Conservation (phyloP, 2,888 invertebrate genomes). For the Spilarctia lutea region DNA sequence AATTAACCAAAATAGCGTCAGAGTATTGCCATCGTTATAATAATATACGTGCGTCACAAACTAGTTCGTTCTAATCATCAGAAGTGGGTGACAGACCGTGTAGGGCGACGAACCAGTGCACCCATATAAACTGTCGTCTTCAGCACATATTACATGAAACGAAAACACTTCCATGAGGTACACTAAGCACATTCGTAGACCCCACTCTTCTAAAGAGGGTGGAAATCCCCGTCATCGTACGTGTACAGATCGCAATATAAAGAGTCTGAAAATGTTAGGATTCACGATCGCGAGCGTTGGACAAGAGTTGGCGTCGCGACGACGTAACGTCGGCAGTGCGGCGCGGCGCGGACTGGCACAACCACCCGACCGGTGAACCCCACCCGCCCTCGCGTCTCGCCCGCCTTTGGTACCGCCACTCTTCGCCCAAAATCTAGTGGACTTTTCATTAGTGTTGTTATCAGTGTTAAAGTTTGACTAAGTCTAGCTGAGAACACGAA, state of each 20-base stretch:
- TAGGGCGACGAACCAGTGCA: slow-evolving; percentile 73
- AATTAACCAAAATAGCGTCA: slow-evolving; percentile 64
- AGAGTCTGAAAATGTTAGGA: slow-evolving; percentile 54
- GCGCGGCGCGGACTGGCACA: slow-evolving; percentile 75
- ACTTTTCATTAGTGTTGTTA: slow-evolving; percentile 86
- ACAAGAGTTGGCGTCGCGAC: slow-evolving; percentile 52
- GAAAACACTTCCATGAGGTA: slow-evolving; percentile 68
- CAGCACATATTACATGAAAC: slow-evolving; percentile 66
- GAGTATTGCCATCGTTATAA: slow-evolving; percentile 53
- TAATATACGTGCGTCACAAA: slow-evolving; percentile 53
- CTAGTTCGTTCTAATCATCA: slow-evolving; percentile 68
- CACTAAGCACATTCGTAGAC: slow-evolving; percentile 69
- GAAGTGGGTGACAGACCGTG: slow-evolving; percentile 74
- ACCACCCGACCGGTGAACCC: slow-evolving; percentile 63
- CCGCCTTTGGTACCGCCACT: slow-evolving; percentile 77
- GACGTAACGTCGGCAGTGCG: slow-evolving; percentile 70
- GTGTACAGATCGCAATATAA: slow-evolving; percentile 50
- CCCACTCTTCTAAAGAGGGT: slow-evolving; percentile 46
- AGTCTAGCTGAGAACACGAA: slow-evolving; percentile 78
- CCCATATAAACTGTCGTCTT: slow-evolving; percentile 73
- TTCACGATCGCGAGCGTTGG: slow-evolving; percentile 63
- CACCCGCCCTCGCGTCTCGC: slow-evolving; percentile 68
- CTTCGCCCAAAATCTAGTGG: slow-evolving; percentile 79
- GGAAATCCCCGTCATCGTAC: slow-evolving; percentile 57
- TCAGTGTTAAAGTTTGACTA: slow-evolving; percentile 81